Conservation (phyloP, 1,140 invertebrate genomes). For the Sipha flava region DNA sequence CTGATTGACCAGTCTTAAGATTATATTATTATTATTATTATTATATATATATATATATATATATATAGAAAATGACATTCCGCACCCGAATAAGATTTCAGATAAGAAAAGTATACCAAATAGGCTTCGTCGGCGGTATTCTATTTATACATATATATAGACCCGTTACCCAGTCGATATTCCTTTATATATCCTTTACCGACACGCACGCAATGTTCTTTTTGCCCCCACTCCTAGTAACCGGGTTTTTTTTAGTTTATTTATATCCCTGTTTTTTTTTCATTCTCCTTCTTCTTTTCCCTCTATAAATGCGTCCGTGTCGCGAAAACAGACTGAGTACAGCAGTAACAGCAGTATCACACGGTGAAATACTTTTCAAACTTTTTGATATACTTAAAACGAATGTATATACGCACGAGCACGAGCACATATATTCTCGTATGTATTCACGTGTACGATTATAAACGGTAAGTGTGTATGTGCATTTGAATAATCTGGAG, state of each 20-base stretch:
- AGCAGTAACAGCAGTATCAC: neutral
- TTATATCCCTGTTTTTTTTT: neutral
- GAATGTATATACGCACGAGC: neutral
- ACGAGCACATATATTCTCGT: neutral
- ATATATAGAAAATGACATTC: neutral
- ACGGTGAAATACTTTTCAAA: neutral
- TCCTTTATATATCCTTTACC: neutral
- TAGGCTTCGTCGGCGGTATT: neutral
- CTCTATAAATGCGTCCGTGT: no score
- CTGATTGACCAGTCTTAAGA: neutral
- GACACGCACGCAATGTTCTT: neutral
- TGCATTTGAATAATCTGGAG: neutral
- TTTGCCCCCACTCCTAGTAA: no score
- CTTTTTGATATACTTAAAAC: slow-evolving; percentile 4
- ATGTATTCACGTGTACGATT: neutral
- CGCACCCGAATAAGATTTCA: neutral
- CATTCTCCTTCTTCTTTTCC: no score
- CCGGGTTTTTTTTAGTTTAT: neutral
- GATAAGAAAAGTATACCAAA: slow-evolving; percentile 10
- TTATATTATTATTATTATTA: no score
- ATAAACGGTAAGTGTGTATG: neutral
- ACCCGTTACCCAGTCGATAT: no score
- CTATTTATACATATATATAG: no score
- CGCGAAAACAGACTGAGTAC: neutral
- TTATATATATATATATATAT: no score